Base-by-base conservation (phyloP, 1,140 invertebrate species). In the Teleopsis dalmanni region DNA sequence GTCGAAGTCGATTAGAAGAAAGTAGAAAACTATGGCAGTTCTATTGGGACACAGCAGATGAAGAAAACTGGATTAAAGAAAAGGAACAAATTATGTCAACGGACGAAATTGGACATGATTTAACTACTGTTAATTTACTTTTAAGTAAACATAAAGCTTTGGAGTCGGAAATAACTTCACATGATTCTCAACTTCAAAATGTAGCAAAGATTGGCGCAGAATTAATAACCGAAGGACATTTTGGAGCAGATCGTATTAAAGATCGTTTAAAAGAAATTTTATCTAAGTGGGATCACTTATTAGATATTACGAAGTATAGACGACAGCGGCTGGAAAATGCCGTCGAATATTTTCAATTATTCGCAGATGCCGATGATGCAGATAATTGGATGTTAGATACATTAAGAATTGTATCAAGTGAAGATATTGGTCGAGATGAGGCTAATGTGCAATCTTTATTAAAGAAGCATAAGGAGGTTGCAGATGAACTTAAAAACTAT, bases 41-140 rank as follows among this genome's bases (percentile, higher is more conserved):
- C 83, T 98, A 96, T 73, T 99, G 95, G 95, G 96, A 99, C 65
- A 97, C 98, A 84, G 93, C 95, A 25, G 96, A 99, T 60, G 95
- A 99, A 73, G 95, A 98, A 74, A 95, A 97, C 70, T 99, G 94
- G 92, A 98, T 99, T 69, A 95, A 96, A 73, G 97, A 99, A 75
- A 99, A 99, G 70, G 95, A 98, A 71, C 95, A 99, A 70, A 97
- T 99, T 58, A 87, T 98, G 22, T 96, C 90, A 2, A 89, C 89
- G 3, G 88, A 85, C 31, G 91, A 96, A 60, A 93, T 97, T 60
- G 95, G 95, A 25, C 95, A 98, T 66, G 95, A 98, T 74, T 79
- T 98, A 13, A 96, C 92, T 10, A 97, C 92, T 14, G 91, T 95
- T 56, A 85, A 93, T 72, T 75, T 98, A 36, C 75, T 98, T 36